Evolutionary conservation across 92 coral and sea anemone species (phyloP).

Genomic region (Scolanthus callimorphus): DNA sequence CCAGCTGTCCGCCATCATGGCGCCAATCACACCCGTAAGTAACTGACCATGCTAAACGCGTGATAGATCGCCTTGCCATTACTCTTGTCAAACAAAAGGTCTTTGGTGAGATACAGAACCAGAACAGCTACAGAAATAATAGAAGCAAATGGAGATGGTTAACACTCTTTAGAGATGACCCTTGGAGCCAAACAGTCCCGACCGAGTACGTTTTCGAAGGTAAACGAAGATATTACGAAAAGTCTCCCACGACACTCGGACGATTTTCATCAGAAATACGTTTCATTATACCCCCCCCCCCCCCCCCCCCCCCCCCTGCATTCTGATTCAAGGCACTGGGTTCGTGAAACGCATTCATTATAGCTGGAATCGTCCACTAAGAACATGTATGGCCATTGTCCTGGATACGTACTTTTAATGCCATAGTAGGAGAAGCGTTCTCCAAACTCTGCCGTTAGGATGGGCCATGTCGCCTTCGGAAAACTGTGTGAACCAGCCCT

Average conservation of each 20-base stretch:
- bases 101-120: slow-evolving; percentile 72
- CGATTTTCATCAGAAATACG: no score
- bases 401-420: slow-evolving; percentile 83
- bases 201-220: neutral
- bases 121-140: slow-evolving; percentile 54
- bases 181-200: no score
- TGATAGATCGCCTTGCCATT: slow-evolving; percentile 78
- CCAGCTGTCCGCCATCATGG: slow-evolving; percentile 83
- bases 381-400: no score
- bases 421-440: slow-evolving; percentile 89
- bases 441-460: slow-evolving; percentile 77
- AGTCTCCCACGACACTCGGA: no score
- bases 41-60: slow-evolving; percentile 87
- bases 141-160: neutral
- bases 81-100: slow-evolving; percentile 67
- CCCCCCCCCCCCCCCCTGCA: no score
- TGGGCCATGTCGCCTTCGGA: slow-evolving; percentile 87
- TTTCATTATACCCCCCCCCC: no score
- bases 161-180: no score
- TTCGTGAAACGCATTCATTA: no score
- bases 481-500: slow-evolving; percentile 80
- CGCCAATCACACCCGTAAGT: slow-evolving; percentile 89
- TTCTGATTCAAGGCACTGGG: no score
- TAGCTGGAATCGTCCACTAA: no score
- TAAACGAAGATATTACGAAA: no score